phyloP scores from a whole-genome alignment of 2,797 vertebrate genomes.

The Sebastes minor region DNA sequence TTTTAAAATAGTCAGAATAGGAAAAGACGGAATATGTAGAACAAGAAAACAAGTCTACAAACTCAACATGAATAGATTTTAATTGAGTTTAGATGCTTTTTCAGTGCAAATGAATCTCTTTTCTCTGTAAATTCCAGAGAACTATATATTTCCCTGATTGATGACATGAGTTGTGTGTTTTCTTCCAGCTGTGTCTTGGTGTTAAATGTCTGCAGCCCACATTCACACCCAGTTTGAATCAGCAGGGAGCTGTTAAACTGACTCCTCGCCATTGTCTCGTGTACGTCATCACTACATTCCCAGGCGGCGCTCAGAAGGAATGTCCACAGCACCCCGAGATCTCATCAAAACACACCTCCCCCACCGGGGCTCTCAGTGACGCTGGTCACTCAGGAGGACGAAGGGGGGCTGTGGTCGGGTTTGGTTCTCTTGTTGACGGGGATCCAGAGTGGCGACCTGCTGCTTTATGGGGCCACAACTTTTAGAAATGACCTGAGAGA shows the following conservation, averaged over 20 bases:
- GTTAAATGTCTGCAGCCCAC: neutral
- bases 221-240: conserved; percentile 35
- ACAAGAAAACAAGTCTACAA: neutral
- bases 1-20: too few relatives aligned
- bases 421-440: conserved; percentile 3
- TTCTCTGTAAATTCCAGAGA: neutral
- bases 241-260: conserved; percentile 29
- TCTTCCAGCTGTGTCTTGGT: neutral
- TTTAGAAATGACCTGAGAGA: neutral
- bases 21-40: neutral
- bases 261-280: conserved; percentile 32
- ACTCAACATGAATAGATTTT: neutral
- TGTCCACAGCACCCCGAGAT: conserved; percentile 44
- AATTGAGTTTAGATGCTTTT: neutral
- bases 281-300: conserved; percentile 41
- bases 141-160: neutral
- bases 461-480: conserved; percentile 8
- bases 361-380: neutral
- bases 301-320: conserved; percentile 41
- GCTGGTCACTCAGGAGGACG: conserved; percentile 17
- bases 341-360: conserved; percentile 20
- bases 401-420: neutral
- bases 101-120: neutral
- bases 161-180: neutral
- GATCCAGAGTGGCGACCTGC: conserved; percentile 10